These are phyloP conservation scores for Bombus picipes DNA, from an alignment of 1,140 invertebrate genomes.

Conservation along the genomic window DNA sequence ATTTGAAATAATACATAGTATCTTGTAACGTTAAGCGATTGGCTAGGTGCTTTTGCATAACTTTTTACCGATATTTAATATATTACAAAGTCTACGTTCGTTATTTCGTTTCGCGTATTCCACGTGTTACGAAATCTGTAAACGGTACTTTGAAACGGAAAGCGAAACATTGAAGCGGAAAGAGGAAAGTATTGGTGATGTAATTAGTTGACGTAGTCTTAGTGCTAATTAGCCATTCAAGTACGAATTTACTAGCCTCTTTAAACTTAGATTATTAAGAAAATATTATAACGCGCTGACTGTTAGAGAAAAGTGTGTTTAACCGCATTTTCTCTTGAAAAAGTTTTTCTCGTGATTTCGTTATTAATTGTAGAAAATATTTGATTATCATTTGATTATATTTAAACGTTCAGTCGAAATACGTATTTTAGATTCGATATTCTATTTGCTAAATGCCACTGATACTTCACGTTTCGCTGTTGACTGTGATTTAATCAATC, in stretches of 20 bases:
- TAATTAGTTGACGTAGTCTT: conserved; percentile 12
- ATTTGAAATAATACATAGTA: too few species aligned
- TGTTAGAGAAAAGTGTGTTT: not conserved
- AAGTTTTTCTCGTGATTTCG: too few species aligned
- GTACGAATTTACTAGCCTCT: not conserved
- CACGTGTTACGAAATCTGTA: not conserved
- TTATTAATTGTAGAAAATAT: not conserved
- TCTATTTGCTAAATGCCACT: too few species aligned
- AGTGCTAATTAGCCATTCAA: conserved; percentile 17
- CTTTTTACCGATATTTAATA: too few species aligned
- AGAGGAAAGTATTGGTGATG: not conserved
- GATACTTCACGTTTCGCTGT: too few species aligned
- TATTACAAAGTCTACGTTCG: too few species aligned
- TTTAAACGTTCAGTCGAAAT: not conserved
- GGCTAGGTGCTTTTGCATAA: too few species aligned
- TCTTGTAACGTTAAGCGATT: too few species aligned
- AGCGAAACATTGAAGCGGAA: not conserved
- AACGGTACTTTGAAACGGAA: conserved; percentile 24
- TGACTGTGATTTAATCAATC: not conserved
- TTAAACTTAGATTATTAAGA: conserved; percentile 26
- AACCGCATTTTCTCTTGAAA: not conserved
- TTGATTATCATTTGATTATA: not conserved
- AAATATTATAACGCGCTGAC: not conserved
- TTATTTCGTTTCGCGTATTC: not conserved
- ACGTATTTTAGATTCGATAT: not conserved